Base-by-base conservation (phyloP, 2,888 invertebrate genomes). In the Nipponacmea schrenckii region DNA sequence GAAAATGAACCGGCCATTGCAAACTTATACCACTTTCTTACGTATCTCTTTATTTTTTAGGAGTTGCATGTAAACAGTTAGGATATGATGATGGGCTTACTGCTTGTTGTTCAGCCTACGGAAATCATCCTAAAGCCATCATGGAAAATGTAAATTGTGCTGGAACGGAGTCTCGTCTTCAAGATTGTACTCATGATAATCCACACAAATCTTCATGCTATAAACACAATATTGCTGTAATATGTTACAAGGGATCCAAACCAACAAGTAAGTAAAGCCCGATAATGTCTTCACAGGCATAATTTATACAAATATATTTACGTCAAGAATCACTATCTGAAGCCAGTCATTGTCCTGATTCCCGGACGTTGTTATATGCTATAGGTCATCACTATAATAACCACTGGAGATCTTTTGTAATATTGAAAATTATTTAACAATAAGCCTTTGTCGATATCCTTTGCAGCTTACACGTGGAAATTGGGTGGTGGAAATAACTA, bases 61-160 rank as follows among this genome's bases (percentile, higher is more conserved):
- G 72, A 48, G 78, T 82, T 10, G 79, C 81, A 4, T 84, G 84
- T 70, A 56, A 72, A 70, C 80, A 83, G 64, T 69, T 84, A 5
- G 83, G 83, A 0, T 83, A 75, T 69, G 73, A 81, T 15, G 74
- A 70, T 66, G 84, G 83, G n/a, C 67, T 80, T n/a, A 78, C 81
- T 12, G 62, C 82, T 20, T 83, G 83, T 56, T 82, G 82, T 77
- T 77, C 78, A 2, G 80, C 81, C 4, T 82, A 77, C 72, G 83
- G 84, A 0, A 78, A 80, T 68, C 80, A 80, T 56, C 72, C 75
- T 48, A 78, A 78, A 65, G 78, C 81, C 7, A 72, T 77, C 39
- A 77, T 81, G 72, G 79, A 78, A 63, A 78, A 78, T 27, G 71
- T 81, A 3, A 68, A 70, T 26, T 85, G 85, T 73, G 46, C 62